These are phyloP conservation scores for Pemphredon lugubris DNA, from an alignment of 2,888 invertebrate species.

Conservation along the genomic window DNA sequence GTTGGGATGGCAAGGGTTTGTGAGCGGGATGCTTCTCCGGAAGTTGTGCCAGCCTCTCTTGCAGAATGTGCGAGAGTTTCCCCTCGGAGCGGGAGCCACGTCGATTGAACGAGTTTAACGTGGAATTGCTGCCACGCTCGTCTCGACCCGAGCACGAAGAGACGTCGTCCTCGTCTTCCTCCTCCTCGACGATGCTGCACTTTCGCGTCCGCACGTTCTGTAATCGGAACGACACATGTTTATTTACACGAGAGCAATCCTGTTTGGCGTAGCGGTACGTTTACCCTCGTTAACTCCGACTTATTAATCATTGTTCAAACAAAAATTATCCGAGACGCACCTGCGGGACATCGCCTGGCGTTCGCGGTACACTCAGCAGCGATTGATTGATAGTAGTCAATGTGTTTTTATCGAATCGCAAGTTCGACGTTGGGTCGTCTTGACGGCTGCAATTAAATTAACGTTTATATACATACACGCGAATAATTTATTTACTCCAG, in stretches of 20 bases:
- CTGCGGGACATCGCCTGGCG: constrained; percentile 87
- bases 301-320: background rate
- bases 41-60: constrained; percentile 84
- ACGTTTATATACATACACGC: background rate
- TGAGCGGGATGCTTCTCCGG: constrained; percentile 83
- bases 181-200: constrained; percentile 95
- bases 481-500: background rate
- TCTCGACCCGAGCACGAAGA: constrained; percentile 84
- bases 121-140: constrained; percentile 80
- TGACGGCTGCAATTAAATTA: constrained; percentile 64
- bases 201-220: constrained; percentile 87
- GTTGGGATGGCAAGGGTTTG: constrained; percentile 62
- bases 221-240: constrained; percentile 44
- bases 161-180: constrained; percentile 94
- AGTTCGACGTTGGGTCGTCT: constrained; percentile 67
- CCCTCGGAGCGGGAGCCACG: constrained; percentile 92
- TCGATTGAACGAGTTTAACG: constrained; percentile 83
- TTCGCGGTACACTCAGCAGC: constrained; percentile 85
- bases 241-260: background rate
- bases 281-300: no score
- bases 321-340: constrained; percentile 77
- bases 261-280: no score
- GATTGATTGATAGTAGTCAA: constrained; percentile 77
- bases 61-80: constrained; percentile 86
- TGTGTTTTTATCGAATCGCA: constrained; percentile 71